A percentile compares a stretch with the other conserved stretches of the same genome.
phyloP scores from a whole-genome alignment of 1,140 invertebrate species.

The Centruroides vittatus region DNA sequence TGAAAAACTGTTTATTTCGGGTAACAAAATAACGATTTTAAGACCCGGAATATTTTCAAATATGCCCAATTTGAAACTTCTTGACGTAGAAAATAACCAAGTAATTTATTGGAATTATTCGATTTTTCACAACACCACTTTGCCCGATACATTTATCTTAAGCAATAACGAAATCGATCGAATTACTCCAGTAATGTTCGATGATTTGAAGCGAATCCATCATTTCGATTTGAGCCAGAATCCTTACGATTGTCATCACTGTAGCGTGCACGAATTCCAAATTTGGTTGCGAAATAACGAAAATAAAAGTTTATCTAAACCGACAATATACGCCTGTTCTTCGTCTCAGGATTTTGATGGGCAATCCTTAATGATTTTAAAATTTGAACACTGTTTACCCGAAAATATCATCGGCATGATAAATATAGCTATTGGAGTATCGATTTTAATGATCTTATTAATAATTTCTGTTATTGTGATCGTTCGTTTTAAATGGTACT shows the following conservation, averaged over 20 bases:
- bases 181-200: slow-evolving; percentile 37
- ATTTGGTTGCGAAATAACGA: neutral
- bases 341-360: slow-evolving; percentile 23
- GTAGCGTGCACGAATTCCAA: slow-evolving; percentile 6
- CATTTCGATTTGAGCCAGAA: slow-evolving; percentile 35
- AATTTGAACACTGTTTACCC: neutral
- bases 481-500: slow-evolving; percentile 32
- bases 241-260: slow-evolving; percentile 32
- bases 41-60: too few relatives aligned
- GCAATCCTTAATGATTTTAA: slow-evolving; percentile 26
- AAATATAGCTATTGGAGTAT: slow-evolving; percentile 25
- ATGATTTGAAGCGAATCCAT: slow-evolving; percentile 33
- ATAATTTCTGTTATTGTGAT: slow-evolving; percentile 22
- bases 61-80: too few relatives aligned
- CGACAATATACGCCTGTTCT: neutral
- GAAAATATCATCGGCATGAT: too few relatives aligned
- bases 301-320: neutral
- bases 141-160: slow-evolving; percentile 13
- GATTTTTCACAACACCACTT: too few relatives aligned
- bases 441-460: slow-evolving; percentile 28
- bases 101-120: too few relatives aligned
- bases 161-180: slow-evolving; percentile 38
- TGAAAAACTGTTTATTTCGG: too few relatives aligned
- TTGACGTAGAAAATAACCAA: too few relatives aligned
- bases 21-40: too few relatives aligned